These are phyloP conservation scores for Gulo gulo DNA, from an alignment of 2,113 vertebrate species.

Conservation along the genomic window DNA sequence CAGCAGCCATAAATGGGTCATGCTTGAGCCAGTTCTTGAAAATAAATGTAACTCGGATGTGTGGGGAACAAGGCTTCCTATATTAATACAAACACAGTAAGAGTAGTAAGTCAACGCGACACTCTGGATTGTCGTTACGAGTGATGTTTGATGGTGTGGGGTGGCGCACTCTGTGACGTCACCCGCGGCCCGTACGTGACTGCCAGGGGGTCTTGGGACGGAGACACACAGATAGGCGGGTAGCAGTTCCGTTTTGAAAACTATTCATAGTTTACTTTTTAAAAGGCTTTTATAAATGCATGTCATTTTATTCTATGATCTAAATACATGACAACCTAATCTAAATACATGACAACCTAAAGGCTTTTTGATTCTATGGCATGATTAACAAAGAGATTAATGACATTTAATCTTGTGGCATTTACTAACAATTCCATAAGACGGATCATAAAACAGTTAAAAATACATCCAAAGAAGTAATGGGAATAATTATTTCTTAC, in stretches of 20 bases:
- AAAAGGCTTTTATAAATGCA: background rate
- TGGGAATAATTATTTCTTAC: background rate
- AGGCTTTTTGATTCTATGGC: background rate
- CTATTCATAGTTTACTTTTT: background rate
- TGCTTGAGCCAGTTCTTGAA: background rate
- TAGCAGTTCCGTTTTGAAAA: background rate
- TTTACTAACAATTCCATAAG: background rate
- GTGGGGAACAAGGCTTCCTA: rapidly evolving
- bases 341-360: background rate
- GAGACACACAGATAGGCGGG: background rate
- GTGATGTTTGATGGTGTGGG: rapidly evolving
- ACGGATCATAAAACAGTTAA: background rate
- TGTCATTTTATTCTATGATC: background rate
- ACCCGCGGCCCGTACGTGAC: rapidly evolving
- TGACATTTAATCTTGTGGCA: background rate
- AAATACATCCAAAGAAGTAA: background rate
- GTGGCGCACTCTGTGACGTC: background rate
- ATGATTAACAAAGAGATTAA: background rate
- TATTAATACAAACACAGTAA: rapidly evolving
- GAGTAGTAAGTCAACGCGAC: rapidly evolving
- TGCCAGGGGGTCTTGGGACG: background rate
- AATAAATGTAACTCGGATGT: too few species aligned
- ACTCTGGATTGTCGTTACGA: background rate
- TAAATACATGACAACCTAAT: background rate
- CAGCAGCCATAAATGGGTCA: background rate